A percentile compares a stretch with the other conserved stretches of the same genome.
These are phyloP conservation scores for Arenicola marina DNA, from an alignment of 2,888 invertebrate genomes.

Conservation along the genomic window DNA sequence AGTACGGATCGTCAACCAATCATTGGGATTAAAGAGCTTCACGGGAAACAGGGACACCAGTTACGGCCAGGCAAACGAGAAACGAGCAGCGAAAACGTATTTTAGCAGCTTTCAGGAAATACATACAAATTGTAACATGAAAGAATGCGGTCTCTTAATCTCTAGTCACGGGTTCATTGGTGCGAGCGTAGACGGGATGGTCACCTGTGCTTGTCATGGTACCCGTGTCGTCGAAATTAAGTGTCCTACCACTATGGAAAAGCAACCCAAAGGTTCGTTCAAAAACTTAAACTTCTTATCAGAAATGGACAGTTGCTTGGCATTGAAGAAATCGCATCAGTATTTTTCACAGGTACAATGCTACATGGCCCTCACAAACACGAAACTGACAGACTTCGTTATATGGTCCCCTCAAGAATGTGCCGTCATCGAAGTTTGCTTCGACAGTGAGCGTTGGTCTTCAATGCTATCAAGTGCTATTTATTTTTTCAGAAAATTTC, in stretches of 20 bases:
- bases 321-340: neutral
- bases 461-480: neutral
- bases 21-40: neutral
- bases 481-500: neutral
- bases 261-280: neutral
- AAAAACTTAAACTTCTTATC: neutral
- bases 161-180: neutral
- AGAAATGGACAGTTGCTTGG: neutral
- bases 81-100: neutral
- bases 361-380: neutral
- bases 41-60: neutral
- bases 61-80: neutral
- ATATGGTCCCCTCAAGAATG: neutral
- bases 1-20: neutral
- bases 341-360: neutral
- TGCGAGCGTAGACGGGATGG: neutral
- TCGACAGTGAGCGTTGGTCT: neutral
- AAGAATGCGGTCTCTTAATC: neutral
- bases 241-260: neutral
- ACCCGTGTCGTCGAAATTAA: neutral
- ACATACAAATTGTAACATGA: neutral
- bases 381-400: neutral
- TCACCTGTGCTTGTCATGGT: constrained; percentile 2
- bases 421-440: neutral
- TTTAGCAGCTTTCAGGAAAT: neutral